Base-by-base conservation (phyloP, 1,140 invertebrate species). In the Diorhabda elongata region DNA sequence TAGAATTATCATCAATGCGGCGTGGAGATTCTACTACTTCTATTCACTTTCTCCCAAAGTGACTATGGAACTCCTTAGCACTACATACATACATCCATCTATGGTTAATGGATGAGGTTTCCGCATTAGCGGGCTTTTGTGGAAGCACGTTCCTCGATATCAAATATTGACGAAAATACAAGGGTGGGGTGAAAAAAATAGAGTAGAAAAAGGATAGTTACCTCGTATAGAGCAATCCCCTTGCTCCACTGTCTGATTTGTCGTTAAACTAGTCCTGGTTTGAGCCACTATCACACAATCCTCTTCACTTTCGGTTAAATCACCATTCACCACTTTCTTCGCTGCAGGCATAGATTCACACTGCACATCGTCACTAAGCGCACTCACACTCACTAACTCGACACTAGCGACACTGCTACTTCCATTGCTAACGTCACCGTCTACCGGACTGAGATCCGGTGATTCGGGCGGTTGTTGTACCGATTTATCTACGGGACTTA, bases 231-330 rank as follows among this genome's bases (percentile, higher is more conserved):
- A 78, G 69, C 74, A 75, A 67, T 69, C 71, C 69, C 66, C 61
- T 67, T 72, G 67, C 69, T 71, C 70, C 61, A 62, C 66, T 69
- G 45, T 52, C 58, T 73, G 70, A 64, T 56, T 66, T 9, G 67
- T 52, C 47, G 63, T 67, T 58, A 11, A 62, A 61, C 42, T 63
- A 42, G 41, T 68, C 61, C 44, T 69, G 59, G 42, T 69, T 70
- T 52, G 64, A 43, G 71, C 71, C 81, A 84, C 83, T 81, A 84
- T 85, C 81, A 83, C 83, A 81, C 83, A 83, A 79, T 84, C 83
- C 78, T 84, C 83, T 79, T 84, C 83, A 62, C 66, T 62, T 78
- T 83, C 83, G 80, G 80, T 82, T 79, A 83, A 79, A 81, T 82
- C 81, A 79, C 82, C 81, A 78, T 80, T 81, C 80, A 82, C 82